Percentiles rank a stretch among this genome's conserved stretches.
Evolutionary conservation across 1,140 invertebrate genomes (phyloP).

Genomic region (Mizuhopecten yessoensis): DNA sequence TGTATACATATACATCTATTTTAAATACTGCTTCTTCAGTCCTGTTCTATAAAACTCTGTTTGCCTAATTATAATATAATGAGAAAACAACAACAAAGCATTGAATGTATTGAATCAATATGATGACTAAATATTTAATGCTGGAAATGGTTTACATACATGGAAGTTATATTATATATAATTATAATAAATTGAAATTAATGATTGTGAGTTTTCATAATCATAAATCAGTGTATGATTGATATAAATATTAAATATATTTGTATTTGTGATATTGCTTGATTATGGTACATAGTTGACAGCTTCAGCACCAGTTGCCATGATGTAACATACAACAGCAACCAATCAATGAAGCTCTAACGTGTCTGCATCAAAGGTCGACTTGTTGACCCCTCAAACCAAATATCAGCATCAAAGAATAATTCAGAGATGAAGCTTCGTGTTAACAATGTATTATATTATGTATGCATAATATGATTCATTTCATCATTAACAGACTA

Average conservation of each 20-base stretch:
- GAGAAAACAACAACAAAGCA: background rate
- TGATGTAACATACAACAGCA: slow-evolving; percentile 26
- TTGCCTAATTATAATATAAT: background rate
- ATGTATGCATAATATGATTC: background rate
- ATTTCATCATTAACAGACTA: background rate
- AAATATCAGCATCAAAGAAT: background rate
- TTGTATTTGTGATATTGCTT: background rate
- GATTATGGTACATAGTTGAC: background rate
- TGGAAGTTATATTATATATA: background rate
- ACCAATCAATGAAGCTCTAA: slow-evolving; percentile 38
- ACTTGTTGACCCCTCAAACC: background rate
- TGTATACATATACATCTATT: no score
- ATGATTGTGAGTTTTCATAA: background rate
- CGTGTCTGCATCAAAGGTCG: slow-evolving; percentile 28
- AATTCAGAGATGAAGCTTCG: background rate
- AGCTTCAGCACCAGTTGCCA: slow-evolving; percentile 13
- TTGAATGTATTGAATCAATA: background rate
- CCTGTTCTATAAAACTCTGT: no score
- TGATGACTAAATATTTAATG: no score
- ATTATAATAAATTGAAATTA: background rate
- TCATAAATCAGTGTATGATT: background rate
- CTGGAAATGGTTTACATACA: no score
- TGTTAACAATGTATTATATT: background rate
- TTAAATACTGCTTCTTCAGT: no score
- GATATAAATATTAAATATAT: background rate